These are phyloP conservation scores for Balaeniceps rex DNA, from an alignment of 2,113 vertebrate genomes.

Conservation along the genomic window DNA sequence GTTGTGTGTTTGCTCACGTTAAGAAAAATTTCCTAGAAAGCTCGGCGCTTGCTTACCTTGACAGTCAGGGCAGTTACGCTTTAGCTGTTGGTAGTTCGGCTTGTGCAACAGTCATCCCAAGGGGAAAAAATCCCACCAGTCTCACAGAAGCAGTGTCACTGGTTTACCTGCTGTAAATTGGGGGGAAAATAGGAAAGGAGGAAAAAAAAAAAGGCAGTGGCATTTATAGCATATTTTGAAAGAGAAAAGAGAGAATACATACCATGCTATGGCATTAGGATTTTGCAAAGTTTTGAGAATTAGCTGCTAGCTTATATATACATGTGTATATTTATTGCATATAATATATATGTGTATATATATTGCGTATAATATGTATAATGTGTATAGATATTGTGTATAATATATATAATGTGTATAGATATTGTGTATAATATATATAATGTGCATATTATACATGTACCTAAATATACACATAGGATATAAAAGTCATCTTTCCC, in stretches of 20 bases:
- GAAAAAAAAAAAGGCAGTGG: background rate
- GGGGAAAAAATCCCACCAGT: background rate
- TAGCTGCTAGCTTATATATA: background rate
- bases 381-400: no score
- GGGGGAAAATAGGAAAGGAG: background rate
- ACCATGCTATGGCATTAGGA: no score
- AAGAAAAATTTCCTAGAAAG: background rate
- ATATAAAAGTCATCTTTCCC: background rate
- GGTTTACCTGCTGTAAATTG: background rate
- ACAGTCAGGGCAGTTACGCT: background rate
- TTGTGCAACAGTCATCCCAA: background rate
- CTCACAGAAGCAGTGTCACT: background rate
- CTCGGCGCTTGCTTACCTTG: background rate
- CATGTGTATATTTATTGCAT: no score
- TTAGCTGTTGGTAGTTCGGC: background rate
- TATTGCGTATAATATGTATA: background rate
- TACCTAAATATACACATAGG: no score
- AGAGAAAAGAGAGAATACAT: background rate
- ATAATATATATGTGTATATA: no score
- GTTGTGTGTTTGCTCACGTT: accelerated
- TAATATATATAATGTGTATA: no score
- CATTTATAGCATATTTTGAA: background rate
- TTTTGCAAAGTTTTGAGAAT: background rate
- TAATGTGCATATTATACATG: background rate
- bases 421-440: background rate